Evolutionary conservation across 2,113 vertebrate genomes (phyloP).

Genomic region (Emydura subglobosa): DNA sequence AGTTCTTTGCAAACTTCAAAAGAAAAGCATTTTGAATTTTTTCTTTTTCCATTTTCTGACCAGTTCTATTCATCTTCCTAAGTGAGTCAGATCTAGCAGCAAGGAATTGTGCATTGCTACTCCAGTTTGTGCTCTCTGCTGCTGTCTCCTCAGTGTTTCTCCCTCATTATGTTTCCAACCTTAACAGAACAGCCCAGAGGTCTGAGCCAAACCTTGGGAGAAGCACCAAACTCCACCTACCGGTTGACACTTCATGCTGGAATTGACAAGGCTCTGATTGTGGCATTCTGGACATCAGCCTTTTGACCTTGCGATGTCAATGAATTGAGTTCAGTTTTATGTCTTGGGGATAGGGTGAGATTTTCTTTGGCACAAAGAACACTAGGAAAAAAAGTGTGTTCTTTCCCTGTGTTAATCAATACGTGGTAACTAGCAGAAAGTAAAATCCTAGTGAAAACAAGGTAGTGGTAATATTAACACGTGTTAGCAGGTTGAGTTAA

Average conservation of each 20-base stretch:
- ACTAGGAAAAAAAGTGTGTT: not conserved
- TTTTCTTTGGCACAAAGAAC: not conserved
- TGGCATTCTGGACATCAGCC: not conserved
- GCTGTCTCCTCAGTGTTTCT: not conserved
- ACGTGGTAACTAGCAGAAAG: not conserved
- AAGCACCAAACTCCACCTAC: not conserved
- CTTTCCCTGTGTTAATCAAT: fast-evolving
- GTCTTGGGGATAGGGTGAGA: not conserved
- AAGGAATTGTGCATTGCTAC: not conserved
- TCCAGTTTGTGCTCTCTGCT: not conserved
- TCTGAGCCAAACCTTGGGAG: not conserved
- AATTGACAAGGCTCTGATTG: not conserved
- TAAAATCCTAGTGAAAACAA: not conserved
- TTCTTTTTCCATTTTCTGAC: not conserved
- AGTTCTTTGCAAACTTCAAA: not conserved
- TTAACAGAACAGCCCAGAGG: not conserved
- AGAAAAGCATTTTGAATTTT: not conserved
- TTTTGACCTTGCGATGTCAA: not conserved
- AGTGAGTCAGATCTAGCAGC: not conserved
- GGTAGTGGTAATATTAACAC: not conserved
- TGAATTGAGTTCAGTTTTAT: not conserved
- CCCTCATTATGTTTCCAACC: not conserved
- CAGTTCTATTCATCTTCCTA: not conserved
- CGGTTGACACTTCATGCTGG: not conserved
- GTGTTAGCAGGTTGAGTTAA: not conserved